A percentile compares a stretch with the other conserved stretches of the same genome.
phyloP scores from a whole-genome alignment of 1,140 invertebrate species.

The Nylanderia fulva region DNA sequence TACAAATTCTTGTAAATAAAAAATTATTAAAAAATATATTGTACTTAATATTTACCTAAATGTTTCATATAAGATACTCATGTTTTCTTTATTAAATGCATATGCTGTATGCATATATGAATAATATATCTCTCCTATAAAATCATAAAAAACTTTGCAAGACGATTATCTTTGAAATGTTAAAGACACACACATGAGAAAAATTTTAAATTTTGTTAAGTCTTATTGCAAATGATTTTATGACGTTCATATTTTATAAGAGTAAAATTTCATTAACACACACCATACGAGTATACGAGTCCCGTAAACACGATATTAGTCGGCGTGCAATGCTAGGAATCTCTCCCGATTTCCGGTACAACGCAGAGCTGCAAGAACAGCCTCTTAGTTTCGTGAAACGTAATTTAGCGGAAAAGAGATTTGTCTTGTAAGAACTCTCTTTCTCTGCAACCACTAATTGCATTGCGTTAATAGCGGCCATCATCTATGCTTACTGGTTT shows the following conservation, averaged over 20 bases:
- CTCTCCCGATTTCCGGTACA: slow-evolving; percentile 15
- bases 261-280: slow-evolving; percentile 51
- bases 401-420: slow-evolving; percentile 56
- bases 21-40: too few species aligned
- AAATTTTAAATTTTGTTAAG: not conserved
- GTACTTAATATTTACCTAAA: too few species aligned
- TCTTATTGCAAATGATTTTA: not conserved
- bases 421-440: slow-evolving; percentile 8
- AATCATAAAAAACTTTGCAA: not conserved
- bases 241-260: not conserved
- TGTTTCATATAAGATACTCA: too few species aligned
- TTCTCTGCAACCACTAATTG: slow-evolving; percentile 64
- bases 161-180: not conserved
- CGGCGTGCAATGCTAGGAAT: not conserved
- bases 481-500: slow-evolving; percentile 62
- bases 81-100: too few species aligned
- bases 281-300: not conserved
- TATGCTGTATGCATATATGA: not conserved
- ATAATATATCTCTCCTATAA: slow-evolving; percentile 16
- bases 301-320: slow-evolving; percentile 9
- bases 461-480: slow-evolving; percentile 65
- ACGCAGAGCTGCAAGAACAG: slow-evolving; percentile 1
- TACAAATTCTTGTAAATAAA: not conserved
- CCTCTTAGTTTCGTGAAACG: slow-evolving; percentile 23
- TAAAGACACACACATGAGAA: not conserved